Conservation (phyloP, 2,888 invertebrate species). For the Meghimatium bilineatum region DNA sequence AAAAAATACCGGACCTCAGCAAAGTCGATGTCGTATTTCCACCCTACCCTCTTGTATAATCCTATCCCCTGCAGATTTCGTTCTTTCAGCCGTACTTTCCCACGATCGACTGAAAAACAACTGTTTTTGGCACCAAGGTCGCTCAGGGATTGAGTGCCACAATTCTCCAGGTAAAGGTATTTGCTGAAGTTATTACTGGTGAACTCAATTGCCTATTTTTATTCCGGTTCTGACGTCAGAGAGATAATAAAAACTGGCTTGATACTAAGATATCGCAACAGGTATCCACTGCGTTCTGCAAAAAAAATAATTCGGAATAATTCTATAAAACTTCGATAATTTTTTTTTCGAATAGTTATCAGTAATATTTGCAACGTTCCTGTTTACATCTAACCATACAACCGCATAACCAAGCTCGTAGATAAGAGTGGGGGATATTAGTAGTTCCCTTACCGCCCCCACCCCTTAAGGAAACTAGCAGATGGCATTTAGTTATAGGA, state of each 20-base stretch:
- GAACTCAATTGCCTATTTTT: constrained; percentile 27
- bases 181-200: constrained; percentile 8
- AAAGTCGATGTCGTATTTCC: too few species aligned
- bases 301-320: too few species aligned
- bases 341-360: too few species aligned
- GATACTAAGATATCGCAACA: background rate
- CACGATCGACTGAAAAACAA: constrained; percentile 31
- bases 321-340: too few species aligned
- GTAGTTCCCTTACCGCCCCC: too few species aligned
- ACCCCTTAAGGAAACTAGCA: too few species aligned
- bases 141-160: background rate
- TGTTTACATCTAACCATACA: too few species aligned
- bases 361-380: too few species aligned
- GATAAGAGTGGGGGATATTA: too few species aligned
- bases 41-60: background rate
- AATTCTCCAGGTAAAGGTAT: constrained; percentile 10
- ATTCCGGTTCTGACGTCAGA: constrained; percentile 16
- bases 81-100: constrained; percentile 9
- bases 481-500: too few species aligned
- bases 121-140: constrained; percentile 45
- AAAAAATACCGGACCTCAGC: background rate
- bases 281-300: background rate
- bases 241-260: background rate
- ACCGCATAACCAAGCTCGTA: too few species aligned
- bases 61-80: background rate